Evolutionary conservation across 2,797 vertebrate genomes (phyloP), one percentile per base, ranked within the genome.

Genomic region (Scyliorhinus canicula): DNA sequence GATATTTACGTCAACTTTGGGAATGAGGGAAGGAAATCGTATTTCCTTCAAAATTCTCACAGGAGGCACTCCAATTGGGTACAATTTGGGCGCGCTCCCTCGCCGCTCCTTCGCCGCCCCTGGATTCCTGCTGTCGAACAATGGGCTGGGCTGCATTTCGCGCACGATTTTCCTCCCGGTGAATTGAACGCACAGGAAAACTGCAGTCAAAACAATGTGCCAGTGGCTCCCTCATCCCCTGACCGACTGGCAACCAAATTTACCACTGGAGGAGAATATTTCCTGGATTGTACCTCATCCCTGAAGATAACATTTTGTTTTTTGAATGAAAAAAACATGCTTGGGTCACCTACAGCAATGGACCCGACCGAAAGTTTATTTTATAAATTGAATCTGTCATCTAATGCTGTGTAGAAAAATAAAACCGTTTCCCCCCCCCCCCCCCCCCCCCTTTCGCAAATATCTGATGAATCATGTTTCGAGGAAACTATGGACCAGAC

Each of bases 311-410:
- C 4, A 19, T 19, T 16, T 31, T 35, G 85, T 31, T 1, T 85
- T 86, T 88, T n/a, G n/a, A n/a, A n/a, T n/a, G n/a, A n/a, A n/a
- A n/a, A n/a, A n/a, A n/a, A n/a, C n/a, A 91, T 65, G 8, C 3
- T 91, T 44, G n/a, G 35, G 88, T 91, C 88, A 63, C 88, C 44
- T 44, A 63, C 57, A 24, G 7, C 55, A 65, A 63, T 65, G 6
- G n/a, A 8, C 88, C 88, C 35, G 40, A 4, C 40, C 24, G 21
- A 91, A 44, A 8, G 24, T 63, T 91, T 57, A 91, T 65, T 63
- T 91, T 65, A 63, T 91, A 65, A 63, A 44, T 91, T 91, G n/a
- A 44, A 63, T 63, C 24, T 91, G 35, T 90, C 86, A n/a, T 60
- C 55, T 90, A 60, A 88, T 90, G 86, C 55, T 90, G 16, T n/a